These are phyloP conservation scores for Numenius phaeopus DNA, from an alignment of 2,797 vertebrate genomes.

Conservation along the genomic window DNA sequence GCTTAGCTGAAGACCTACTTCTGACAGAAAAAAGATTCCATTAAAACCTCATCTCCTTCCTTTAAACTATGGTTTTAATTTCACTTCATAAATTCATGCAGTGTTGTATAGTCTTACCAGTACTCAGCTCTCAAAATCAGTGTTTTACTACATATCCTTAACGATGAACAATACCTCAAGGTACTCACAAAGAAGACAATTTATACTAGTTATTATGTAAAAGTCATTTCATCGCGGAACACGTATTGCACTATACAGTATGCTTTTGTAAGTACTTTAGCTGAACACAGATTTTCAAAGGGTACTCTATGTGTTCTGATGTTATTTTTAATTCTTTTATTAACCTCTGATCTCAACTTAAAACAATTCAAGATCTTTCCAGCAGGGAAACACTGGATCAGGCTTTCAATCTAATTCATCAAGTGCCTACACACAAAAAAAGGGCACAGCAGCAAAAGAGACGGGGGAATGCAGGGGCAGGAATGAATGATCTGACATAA, in stretches of 20 bases:
- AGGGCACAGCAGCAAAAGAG: background rate
- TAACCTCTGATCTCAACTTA: constrained; percentile 1
- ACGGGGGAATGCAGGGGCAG: background rate
- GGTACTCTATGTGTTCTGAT: background rate
- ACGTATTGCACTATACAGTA: background rate
- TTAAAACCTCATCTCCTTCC: background rate
- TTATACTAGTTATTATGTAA: background rate
- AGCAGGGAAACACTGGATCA: background rate
- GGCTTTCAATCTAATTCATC: background rate
- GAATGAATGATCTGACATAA: background rate
- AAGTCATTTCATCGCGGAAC: background rate
- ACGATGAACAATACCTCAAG: background rate
- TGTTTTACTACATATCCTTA: background rate
- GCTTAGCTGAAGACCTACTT: background rate
- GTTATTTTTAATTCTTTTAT: constrained; percentile 27
- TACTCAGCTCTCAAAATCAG: background rate
- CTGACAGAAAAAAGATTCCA: background rate
- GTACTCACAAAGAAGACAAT: background rate
- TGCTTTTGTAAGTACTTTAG: background rate
- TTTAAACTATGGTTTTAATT: background rate
- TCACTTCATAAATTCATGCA: background rate
- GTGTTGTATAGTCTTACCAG: background rate
- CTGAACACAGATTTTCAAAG: background rate
- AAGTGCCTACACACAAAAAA: background rate
- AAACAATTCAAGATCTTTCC: constrained; percentile 17